Conservation (phyloP, 2,797 vertebrate species). For the Diplodus puntazzo region DNA sequence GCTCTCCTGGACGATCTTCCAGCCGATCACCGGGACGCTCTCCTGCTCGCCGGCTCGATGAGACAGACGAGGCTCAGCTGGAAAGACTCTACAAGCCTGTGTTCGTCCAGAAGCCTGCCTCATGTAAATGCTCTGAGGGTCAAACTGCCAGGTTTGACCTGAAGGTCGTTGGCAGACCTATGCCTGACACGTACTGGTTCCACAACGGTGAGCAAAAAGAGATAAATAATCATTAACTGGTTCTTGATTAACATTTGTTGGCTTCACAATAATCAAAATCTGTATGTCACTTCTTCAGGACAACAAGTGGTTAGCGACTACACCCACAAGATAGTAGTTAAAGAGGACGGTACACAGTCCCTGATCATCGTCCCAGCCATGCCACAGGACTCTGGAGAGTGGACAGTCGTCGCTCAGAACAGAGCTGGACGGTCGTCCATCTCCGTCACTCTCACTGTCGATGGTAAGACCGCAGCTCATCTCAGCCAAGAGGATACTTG, state of each 20-base stretch:
- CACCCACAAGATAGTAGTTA: constrained; percentile 97
- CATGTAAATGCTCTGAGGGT: constrained; percentile 94
- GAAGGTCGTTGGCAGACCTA: constrained; percentile 97
- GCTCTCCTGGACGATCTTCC: constrained; percentile 87
- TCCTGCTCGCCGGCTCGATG: constrained; percentile 94
- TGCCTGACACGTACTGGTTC: constrained; percentile 99
- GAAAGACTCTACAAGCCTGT: constrained; percentile 99
- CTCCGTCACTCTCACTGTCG: constrained; percentile 93
- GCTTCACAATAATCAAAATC: not conserved
- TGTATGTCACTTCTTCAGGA: constrained; percentile 78
- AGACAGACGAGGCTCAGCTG: constrained; percentile 94
- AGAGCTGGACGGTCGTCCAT: constrained; percentile 94
- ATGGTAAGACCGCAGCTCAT: constrained; percentile 85
- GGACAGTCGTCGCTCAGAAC: constrained; percentile 97
- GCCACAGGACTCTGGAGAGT: constrained; percentile 96
- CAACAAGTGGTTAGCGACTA: constrained; percentile 96
- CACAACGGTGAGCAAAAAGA: constrained; percentile 88
- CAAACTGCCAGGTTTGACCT: constrained; percentile 98
- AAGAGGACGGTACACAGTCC: constrained; percentile 98
- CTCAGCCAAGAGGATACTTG: not conserved
- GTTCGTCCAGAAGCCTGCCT: constrained; percentile 95
- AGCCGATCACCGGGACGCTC: constrained; percentile 92
- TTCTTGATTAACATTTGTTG: not conserved
- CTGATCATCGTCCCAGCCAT: constrained; percentile 93
- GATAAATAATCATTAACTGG: not conserved